Base-by-base conservation (phyloP, 2,797 vertebrate species). In the Notamacropus eugenii region DNA sequence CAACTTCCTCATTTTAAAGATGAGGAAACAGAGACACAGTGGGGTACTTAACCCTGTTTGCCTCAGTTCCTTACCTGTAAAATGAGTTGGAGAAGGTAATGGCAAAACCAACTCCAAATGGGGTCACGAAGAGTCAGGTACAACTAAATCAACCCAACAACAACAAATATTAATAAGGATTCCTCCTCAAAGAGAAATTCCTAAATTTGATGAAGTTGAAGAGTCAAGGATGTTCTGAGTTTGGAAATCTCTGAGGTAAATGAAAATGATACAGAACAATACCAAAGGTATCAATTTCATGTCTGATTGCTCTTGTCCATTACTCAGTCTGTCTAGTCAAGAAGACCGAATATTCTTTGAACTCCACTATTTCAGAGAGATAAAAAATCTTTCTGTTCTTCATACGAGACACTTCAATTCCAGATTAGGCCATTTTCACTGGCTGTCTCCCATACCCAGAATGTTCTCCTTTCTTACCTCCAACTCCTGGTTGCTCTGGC, bases 241-340 rank as follows among this genome's bases (percentile, higher is more conserved):
- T 59, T 93, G 10, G n/a, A 93, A 55, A 92, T 95, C 22, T 93
- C 94, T 94, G n/a, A 94, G 95, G 52, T 34, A 92, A 54, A 1
- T 56, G 54, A 74, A 57, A 92, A 28, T 55, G 11, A 55, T 0
- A 27, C 5, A 8, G 56, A 82, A 93, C 27, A 91, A 96, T 62
- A 92, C 34, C 31, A 95, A 95, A 94, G 50, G 9, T 34, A 92
- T 67, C 93, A 56, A 90, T 56, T 90, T 93, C 14, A 46, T 55
- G 54, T 50, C 82, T 95, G 82, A 87, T 50, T 92, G 55, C 55
- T 40, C 24, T 92, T 74, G 50, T 96, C 5, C n/a, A 90, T 91
- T 34, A 90, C 19, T 87, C 55, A 52, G 82, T 52, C 54, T 55
- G 56, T 96, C 67, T 91, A 50, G 40, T 91, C n/a, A 93, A 93